Evolutionary conservation across 2,797 vertebrate genomes (phyloP).

Genomic region (Australoheros facetus): DNA sequence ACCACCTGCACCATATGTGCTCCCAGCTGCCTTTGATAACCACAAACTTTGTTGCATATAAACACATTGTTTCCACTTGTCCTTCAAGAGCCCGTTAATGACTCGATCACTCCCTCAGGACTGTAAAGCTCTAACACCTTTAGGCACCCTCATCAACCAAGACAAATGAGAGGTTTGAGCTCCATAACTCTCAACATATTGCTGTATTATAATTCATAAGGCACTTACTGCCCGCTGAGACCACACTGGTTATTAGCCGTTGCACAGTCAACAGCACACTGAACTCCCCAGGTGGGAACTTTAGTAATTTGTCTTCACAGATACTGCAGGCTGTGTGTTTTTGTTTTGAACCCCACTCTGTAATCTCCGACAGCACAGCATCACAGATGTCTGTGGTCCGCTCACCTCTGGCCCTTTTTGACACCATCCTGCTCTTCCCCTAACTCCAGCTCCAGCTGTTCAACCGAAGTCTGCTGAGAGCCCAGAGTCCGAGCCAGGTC

Average conservation of each 20-base stretch:
- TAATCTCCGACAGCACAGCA: slow-evolving; percentile 14
- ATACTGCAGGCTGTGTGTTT: not conserved
- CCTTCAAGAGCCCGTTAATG: slow-evolving; percentile 55
- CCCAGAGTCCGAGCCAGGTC: slow-evolving; percentile 64
- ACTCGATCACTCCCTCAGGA: slow-evolving; percentile 52
- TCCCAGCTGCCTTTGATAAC: slow-evolving; percentile 17
- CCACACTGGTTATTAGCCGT: slow-evolving; percentile 34
- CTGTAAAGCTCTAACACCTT: slow-evolving; percentile 49
- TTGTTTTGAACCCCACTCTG: not conserved
- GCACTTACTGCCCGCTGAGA: slow-evolving; percentile 38
- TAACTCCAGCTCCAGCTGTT: slow-evolving; percentile 87
- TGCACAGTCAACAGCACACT: slow-evolving; percentile 24
- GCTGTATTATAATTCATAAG: slow-evolving; percentile 53
- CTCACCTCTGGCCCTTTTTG: slow-evolving; percentile 84
- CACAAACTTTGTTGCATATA: slow-evolving; percentile 12
- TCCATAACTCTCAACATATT: slow-evolving; percentile 37
- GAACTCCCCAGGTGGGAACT: slow-evolving; percentile 12
- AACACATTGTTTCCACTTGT: slow-evolving; percentile 44
- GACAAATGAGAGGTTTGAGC: slow-evolving; percentile 56
- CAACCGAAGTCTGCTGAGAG: slow-evolving; percentile 79
- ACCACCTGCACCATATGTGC: slow-evolving; percentile 33
- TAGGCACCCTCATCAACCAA: slow-evolving; percentile 61
- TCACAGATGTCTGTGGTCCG: not conserved
- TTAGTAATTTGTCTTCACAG: slow-evolving; percentile 28
- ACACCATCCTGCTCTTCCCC: slow-evolving; percentile 72